These are phyloP conservation scores for Thysanoteuthis rhombus DNA, from an alignment of 2,888 invertebrate genomes.

Conservation along the genomic window DNA sequence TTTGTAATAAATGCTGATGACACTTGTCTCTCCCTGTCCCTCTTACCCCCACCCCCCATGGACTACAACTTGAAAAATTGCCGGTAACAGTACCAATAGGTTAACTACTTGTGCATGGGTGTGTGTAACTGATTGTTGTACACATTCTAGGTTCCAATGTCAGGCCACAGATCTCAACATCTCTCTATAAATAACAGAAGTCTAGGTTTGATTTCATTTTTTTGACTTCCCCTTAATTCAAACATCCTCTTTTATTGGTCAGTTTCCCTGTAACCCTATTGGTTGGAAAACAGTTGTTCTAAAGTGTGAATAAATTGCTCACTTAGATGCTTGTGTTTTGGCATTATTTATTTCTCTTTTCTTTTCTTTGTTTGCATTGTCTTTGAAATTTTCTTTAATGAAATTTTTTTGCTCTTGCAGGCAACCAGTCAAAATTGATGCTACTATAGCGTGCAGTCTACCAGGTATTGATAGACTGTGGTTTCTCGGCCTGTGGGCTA, in stretches of 20 bases:
- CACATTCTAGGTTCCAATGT: conserved; percentile 1
- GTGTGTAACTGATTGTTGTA: conserved; percentile 12
- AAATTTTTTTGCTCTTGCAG: background rate
- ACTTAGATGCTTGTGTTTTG: conserved; percentile 23
- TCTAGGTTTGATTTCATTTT: background rate
- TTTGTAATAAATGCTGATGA: background rate
- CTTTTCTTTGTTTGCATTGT: background rate
- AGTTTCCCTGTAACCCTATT: conserved; percentile 29
- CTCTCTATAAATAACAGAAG: background rate
- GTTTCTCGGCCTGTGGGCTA: too few relatives aligned
- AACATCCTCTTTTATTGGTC: conserved; percentile 26
- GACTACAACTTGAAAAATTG: background rate
- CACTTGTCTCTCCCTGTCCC: background rate
- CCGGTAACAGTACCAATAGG: background rate
- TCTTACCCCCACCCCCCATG: background rate
- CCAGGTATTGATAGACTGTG: too few relatives aligned
- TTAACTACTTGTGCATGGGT: background rate
- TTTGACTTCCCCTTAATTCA: background rate
- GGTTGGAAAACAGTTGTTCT: conserved; percentile 25
- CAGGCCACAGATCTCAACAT: conserved; percentile 31
- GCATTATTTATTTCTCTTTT: background rate
- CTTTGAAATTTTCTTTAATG: background rate
- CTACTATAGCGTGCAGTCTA: too few relatives aligned
- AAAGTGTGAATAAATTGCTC: conserved; percentile 31
- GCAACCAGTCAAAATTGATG: too few relatives aligned